Evolutionary conservation across 1,140 invertebrate species (phyloP).

Genomic region (Magallana ariakensis): DNA sequence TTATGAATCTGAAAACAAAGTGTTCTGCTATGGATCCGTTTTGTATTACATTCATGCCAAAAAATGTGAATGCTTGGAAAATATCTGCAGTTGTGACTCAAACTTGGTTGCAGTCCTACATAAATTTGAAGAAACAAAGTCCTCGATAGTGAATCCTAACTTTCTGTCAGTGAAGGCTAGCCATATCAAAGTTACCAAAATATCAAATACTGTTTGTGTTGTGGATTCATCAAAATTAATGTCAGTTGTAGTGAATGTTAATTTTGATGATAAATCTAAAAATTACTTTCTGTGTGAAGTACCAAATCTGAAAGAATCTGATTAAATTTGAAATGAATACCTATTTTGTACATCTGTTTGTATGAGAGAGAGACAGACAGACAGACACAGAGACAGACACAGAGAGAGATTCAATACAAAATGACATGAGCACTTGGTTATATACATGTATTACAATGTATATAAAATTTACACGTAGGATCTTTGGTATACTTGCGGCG

Average conservation of each 20-base stretch:
- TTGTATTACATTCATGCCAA: slow-evolving; percentile 32
- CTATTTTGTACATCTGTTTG: no score
- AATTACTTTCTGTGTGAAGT: slow-evolving; percentile 31
- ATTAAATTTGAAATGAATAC: neutral
- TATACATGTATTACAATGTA: neutral
- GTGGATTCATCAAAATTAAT: slow-evolving; percentile 34
- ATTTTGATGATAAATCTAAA: slow-evolving; percentile 17
- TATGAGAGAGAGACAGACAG: no score
- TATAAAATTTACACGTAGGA: neutral
- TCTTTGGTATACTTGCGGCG: neutral
- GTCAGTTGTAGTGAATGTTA: slow-evolving; percentile 40
- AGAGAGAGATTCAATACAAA: neutral
- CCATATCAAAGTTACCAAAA: slow-evolving; percentile 33
- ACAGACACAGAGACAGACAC: no score
- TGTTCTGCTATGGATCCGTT: slow-evolving; percentile 21
- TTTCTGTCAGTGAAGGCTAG: slow-evolving; percentile 18
- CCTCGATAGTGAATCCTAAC: slow-evolving; percentile 29
- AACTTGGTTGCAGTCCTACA: slow-evolving; percentile 5
- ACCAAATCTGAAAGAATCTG: slow-evolving; percentile 37
- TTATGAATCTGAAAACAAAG: slow-evolving; percentile 1
- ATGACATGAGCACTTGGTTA: neutral
- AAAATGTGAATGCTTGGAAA: slow-evolving; percentile 36
- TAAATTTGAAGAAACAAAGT: neutral
- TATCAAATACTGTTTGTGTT: slow-evolving; percentile 9
- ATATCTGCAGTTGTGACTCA: slow-evolving; percentile 4